These are phyloP conservation scores for Drosophila saltans DNA, from an alignment of 1,140 invertebrate genomes.

Conservation along the genomic window DNA sequence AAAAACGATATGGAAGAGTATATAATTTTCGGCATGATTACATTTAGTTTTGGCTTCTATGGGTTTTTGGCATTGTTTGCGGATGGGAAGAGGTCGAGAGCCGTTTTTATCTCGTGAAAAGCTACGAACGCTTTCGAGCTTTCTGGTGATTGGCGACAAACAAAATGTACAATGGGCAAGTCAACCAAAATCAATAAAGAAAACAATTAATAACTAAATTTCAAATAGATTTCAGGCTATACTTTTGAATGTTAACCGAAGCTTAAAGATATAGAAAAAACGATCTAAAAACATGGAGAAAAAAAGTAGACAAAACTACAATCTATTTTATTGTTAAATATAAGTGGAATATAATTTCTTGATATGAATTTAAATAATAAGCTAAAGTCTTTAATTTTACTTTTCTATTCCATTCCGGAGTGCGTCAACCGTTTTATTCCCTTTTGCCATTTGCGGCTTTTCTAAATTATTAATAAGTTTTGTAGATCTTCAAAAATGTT, in stretches of 20 bases:
- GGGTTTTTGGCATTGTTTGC: background rate
- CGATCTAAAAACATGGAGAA: too few species aligned
- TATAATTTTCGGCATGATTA: background rate
- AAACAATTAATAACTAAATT: background rate
- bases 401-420: slow-evolving; percentile 14
- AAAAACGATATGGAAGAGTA: background rate
- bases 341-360: too few species aligned
- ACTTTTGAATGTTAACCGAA: too few species aligned
- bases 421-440: slow-evolving; percentile 16
- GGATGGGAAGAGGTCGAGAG: background rate
- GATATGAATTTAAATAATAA: too few species aligned
- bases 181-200: background rate
- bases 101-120: slow-evolving; percentile 50
- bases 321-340: too few species aligned
- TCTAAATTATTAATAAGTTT: slow-evolving; percentile 72
- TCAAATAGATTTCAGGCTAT: too few species aligned
- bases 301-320: too few species aligned
- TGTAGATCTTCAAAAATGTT: slow-evolving; percentile 60
- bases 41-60: background rate
- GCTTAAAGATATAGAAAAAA: too few species aligned
- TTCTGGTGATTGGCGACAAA: slow-evolving; percentile 30
- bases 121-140: slow-evolving; percentile 42
- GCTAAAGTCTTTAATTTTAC: too few species aligned
- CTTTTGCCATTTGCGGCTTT: slow-evolving; percentile 19
- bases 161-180: slow-evolving; percentile 11